Percentiles rank a stretch among this genome's conserved stretches.
Conservation (phyloP, 2,888 invertebrate species). For the Stenoptilia bipunctidactyla region DNA sequence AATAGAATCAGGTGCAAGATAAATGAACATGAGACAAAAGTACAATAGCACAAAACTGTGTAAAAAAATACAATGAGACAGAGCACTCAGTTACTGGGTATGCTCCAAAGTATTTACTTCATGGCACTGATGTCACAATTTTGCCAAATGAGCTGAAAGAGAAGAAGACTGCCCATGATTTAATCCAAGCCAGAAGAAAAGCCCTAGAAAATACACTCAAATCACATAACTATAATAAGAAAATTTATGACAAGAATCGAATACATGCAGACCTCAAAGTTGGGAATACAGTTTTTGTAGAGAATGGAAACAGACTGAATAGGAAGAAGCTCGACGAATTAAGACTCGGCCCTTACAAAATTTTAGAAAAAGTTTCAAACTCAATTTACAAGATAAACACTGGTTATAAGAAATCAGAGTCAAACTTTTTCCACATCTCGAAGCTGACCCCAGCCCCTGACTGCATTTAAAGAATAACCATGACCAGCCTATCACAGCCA, state of each 20-base stretch:
- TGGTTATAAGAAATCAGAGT: slow-evolving; percentile 19
- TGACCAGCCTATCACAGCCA: no score
- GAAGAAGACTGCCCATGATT: slow-evolving; percentile 7
- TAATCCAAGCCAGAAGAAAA: slow-evolving; percentile 14
- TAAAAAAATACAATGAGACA: slow-evolving; percentile 18
- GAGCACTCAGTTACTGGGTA: slow-evolving; percentile 22
- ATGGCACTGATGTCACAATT: slow-evolving; percentile 16
- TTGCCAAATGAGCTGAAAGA: slow-evolving; percentile 7
- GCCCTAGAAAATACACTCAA: slow-evolving; percentile 9
- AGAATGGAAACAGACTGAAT: no score
- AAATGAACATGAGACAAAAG: slow-evolving; percentile 9
- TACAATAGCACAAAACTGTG: slow-evolving; percentile 8
- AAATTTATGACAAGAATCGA: slow-evolving; percentile 12
- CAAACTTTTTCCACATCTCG: slow-evolving; percentile 19
- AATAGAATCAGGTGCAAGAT: slow-evolving; percentile 24
- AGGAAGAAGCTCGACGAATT: background rate
- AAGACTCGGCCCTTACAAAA: slow-evolving; percentile 16
- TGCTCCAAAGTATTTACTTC: slow-evolving; percentile 20
- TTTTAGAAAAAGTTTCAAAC: slow-evolving; percentile 19
- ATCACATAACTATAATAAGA: slow-evolving; percentile 18
- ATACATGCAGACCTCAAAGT: slow-evolving; percentile 13
- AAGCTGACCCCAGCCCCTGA: slow-evolving; percentile 15
- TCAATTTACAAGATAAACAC: slow-evolving; percentile 22
- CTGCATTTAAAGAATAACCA: slow-evolving; percentile 2
- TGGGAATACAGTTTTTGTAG: slow-evolving; percentile 17